phyloP scores from a whole-genome alignment of 2,888 invertebrate genomes.

The Diarsia dahlii region DNA sequence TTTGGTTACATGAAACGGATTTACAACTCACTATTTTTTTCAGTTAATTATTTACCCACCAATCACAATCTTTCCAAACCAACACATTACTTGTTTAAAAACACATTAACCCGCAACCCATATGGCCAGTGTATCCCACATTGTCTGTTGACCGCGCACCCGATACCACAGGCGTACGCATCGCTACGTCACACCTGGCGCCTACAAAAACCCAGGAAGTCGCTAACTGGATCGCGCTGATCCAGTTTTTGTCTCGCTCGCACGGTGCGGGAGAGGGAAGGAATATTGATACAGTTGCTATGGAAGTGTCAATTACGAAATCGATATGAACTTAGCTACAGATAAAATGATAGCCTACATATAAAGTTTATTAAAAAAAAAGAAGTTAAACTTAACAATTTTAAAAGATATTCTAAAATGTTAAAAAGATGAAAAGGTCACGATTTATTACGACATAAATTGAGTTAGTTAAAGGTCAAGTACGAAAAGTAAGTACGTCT shows the following conservation, averaged over 20 bases:
- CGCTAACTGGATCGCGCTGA: conserved; percentile 59
- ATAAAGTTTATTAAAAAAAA: neutral
- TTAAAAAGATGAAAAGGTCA: neutral
- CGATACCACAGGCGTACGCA: conserved; percentile 42
- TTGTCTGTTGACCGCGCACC: conserved; percentile 39
- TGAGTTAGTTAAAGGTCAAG: neutral
- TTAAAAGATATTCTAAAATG: neutral
- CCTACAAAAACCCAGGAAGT: conserved; percentile 66
- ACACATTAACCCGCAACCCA: conserved; percentile 48
- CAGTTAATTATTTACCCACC: neutral
- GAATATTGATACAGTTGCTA: conserved; percentile 33
- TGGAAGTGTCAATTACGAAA: conserved; percentile 30
- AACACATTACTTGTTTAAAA: conserved; percentile 43
- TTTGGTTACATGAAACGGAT: neutral
- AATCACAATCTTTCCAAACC: neutral
- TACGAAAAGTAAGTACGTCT: conserved; percentile 23
- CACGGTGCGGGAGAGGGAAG: conserved; percentile 26
- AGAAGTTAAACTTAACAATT: neutral
- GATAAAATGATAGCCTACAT: neutral
- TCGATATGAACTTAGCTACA: conserved; percentile 42
- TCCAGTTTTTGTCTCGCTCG: conserved; percentile 63
- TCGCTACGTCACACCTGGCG: conserved; percentile 66
- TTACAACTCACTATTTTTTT: neutral
- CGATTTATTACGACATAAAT: neutral
- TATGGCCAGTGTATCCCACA: conserved; percentile 20